Evolutionary conservation across 2,888 invertebrate genomes (phyloP).

Genomic region (Agrochola macilenta): DNA sequence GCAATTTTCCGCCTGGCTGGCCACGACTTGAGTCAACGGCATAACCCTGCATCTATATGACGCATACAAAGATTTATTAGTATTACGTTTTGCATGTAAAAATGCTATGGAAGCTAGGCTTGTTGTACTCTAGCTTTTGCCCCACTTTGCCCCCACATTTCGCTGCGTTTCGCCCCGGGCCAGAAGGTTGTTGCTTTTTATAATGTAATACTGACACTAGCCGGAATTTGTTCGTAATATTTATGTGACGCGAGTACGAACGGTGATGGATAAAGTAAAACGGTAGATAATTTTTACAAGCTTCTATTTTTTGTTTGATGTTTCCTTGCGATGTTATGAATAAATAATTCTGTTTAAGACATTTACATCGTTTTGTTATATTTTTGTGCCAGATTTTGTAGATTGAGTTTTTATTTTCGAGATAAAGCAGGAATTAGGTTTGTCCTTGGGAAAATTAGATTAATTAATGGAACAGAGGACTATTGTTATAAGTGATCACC

Average conservation of each 20-base stretch:
- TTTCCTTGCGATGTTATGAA: constrained; percentile 25
- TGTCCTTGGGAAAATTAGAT: neutral
- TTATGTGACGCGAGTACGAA: constrained; percentile 57
- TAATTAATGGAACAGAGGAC: constrained; percentile 2
- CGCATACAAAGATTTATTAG: constrained; percentile 71
- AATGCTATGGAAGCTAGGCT: constrained; percentile 54
- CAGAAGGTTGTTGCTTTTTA: constrained; percentile 58
- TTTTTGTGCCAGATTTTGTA: constrained; percentile 11
- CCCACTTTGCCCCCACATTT: constrained; percentile 54
- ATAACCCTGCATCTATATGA: constrained; percentile 66
- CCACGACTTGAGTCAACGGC: constrained; percentile 64
- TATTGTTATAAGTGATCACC: neutral
- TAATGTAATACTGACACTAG: constrained; percentile 61
- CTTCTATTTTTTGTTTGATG: constrained; percentile 56
- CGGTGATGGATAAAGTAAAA: constrained; percentile 57
- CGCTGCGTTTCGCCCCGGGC: constrained; percentile 34
- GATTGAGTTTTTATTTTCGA: constrained; percentile 10
- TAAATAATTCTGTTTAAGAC: constrained; percentile 49
- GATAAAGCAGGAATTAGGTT: constrained; percentile 1
- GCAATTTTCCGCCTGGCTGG: constrained; percentile 74
- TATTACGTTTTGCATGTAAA: constrained; percentile 68
- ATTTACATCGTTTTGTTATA: constrained; percentile 27
- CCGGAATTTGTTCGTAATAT: constrained; percentile 54
- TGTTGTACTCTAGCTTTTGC: constrained; percentile 57
- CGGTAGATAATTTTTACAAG: constrained; percentile 57